Conservation (phyloP, 1,140 invertebrate genomes). For the Tenebrio molitor region DNA sequence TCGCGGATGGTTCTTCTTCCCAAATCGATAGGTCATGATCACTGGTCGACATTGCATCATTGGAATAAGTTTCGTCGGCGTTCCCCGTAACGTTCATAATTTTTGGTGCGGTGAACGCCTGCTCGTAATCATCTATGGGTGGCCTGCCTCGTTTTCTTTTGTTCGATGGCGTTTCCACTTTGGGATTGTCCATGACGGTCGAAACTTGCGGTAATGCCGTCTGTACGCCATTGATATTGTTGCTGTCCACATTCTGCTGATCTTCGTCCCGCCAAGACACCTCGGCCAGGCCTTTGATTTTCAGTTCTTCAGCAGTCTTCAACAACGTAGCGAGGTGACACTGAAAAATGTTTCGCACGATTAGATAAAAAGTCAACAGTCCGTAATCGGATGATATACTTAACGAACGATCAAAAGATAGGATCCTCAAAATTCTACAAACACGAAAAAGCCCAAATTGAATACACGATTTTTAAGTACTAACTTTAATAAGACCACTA, state of each 20-base stretch:
- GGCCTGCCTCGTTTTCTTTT: constrained; percentile 73
- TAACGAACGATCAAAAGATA: too few relatives aligned
- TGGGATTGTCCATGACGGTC: constrained; percentile 64
- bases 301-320: constrained; percentile 91
- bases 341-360: constrained; percentile 69
- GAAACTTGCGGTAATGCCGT: constrained; percentile 66
- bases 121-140: constrained; percentile 74
- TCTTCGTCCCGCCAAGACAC: constrained; percentile 84
- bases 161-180: constrained; percentile 62
- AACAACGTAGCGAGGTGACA: constrained; percentile 86
- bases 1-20: constrained; percentile 61
- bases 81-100: constrained; percentile 70
- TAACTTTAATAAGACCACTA: too few relatives aligned
- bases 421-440: too few relatives aligned
- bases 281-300: constrained; percentile 92
- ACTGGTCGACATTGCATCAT: constrained; percentile 64
- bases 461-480: too few relatives aligned
- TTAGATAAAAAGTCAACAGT: constrained; percentile 1
- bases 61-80: constrained; percentile 65
- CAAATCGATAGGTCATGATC: constrained; percentile 63
- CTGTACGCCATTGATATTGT: constrained; percentile 65
- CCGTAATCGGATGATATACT: too few relatives aligned
- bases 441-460: too few relatives aligned
- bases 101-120: constrained; percentile 70
- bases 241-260: constrained; percentile 65